These are phyloP conservation scores for Cyrtonyx montezumae DNA, from an alignment of 2,113 vertebrate species.

Conservation along the genomic window DNA sequence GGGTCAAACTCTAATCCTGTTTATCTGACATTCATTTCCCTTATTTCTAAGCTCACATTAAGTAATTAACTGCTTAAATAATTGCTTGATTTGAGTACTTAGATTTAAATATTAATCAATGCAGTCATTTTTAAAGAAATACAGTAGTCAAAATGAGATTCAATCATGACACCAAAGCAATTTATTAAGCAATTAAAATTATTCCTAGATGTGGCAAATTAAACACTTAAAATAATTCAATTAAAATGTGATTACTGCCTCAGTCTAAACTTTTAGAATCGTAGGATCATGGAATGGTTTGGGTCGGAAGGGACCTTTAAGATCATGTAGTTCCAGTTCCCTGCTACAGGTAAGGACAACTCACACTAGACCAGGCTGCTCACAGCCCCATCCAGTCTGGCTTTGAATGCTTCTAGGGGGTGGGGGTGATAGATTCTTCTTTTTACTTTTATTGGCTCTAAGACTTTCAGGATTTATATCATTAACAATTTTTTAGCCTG, in stretches of 20 bases:
- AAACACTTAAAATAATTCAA: conserved; percentile 51
- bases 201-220: conserved; percentile 38
- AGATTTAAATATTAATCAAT: conserved; percentile 34
- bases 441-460: too few species aligned
- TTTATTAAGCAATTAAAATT: conserved; percentile 63
- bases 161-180: conserved; percentile 32
- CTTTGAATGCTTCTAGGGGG: too few species aligned
- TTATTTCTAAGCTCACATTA: conserved; percentile 4
- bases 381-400: not conserved
- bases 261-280: not conserved
- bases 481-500: too few species aligned
- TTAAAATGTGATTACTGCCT: conserved; percentile 38
- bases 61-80: conserved; percentile 45
- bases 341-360: not conserved
- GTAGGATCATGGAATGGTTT: not conserved
- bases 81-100: conserved; percentile 34
- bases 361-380: not conserved
- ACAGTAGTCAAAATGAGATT: conserved; percentile 23
- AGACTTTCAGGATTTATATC: too few species aligned
- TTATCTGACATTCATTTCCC: not conserved
- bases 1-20: not conserved
- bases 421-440: too few species aligned
- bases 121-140: conserved; percentile 41
- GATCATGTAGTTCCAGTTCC: not conserved
- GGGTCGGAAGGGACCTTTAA: not conserved